Percentiles rank a stretch among this genome's conserved stretches.
These are phyloP conservation scores for Megalonaias nervosa DNA, from an alignment of 1,140 invertebrate species.

Conservation along the genomic window DNA sequence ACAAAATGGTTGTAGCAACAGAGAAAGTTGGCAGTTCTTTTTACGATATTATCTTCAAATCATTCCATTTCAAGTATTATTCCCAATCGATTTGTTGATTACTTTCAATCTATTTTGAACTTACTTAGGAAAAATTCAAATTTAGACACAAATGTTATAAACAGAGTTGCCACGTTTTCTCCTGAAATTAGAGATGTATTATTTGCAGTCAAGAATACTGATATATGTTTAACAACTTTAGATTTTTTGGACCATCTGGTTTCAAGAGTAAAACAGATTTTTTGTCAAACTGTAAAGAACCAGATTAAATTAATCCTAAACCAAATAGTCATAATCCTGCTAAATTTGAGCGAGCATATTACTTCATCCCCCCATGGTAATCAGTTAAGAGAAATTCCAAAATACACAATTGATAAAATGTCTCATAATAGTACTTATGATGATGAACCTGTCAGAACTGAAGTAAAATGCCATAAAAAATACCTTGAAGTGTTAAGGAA, in stretches of 20 bases:
- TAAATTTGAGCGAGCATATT: constrained; percentile 15
- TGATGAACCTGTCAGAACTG: background rate
- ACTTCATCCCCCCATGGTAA: constrained; percentile 11
- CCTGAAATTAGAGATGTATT: constrained; percentile 12
- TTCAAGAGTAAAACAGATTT: background rate
- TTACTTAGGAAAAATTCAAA: background rate
- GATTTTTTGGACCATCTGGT: background rate
- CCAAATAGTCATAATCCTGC: constrained; percentile 11
- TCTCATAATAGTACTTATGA: background rate
- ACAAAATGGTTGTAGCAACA: background rate
- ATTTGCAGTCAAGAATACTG: background rate
- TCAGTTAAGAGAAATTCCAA: background rate
- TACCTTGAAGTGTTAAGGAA: constrained; percentile 4
- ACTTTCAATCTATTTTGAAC: background rate
- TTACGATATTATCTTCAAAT: constrained; percentile 1
- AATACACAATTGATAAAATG: constrained; percentile 16
- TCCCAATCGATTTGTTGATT: constrained; percentile 2
- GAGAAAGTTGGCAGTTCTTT: constrained; percentile 5
- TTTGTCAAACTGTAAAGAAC: background rate
- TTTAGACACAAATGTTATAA: background rate
- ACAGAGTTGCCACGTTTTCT: constrained; percentile 3
- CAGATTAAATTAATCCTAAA: background rate
- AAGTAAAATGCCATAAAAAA: constrained; percentile 15
- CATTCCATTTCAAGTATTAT: constrained; percentile 8
- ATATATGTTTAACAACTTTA: background rate